phyloP scores from a whole-genome alignment of 2,797 vertebrate genomes.

The Rhynchotus rufescens region DNA sequence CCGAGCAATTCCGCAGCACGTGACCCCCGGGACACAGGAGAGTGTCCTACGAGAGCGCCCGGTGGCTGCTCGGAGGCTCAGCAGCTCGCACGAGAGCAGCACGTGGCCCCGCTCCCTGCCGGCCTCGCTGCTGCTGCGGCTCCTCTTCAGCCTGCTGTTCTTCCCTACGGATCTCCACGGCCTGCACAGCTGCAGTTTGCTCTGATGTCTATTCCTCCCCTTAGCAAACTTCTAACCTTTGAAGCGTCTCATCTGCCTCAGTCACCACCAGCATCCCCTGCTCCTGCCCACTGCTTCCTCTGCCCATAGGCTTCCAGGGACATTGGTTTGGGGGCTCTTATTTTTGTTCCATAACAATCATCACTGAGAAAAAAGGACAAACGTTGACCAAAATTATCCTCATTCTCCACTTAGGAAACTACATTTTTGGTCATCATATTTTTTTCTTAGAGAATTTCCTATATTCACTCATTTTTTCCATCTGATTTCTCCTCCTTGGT shows the following conservation, averaged over 20 bases:
- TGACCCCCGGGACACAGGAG: background rate
- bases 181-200: background rate
- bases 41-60: fast-evolving
- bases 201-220: background rate
- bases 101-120: fast-evolving
- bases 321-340: no score
- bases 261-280: no score
- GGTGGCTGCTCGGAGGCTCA: fast-evolving
- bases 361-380: background rate
- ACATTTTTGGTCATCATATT: background rate
- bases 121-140: background rate
- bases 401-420: background rate
- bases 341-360: background rate
- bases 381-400: background rate
- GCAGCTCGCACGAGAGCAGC: background rate
- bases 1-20: background rate
- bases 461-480: background rate
- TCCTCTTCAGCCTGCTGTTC: background rate
- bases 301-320: background rate
- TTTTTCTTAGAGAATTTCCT: background rate
- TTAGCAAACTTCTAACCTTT: background rate
- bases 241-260: background rate
- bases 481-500: background rate
- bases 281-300: background rate
- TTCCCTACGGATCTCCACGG: background rate